Conservation (phyloP, 1,140 invertebrate species). For the Nymphalis io region DNA sequence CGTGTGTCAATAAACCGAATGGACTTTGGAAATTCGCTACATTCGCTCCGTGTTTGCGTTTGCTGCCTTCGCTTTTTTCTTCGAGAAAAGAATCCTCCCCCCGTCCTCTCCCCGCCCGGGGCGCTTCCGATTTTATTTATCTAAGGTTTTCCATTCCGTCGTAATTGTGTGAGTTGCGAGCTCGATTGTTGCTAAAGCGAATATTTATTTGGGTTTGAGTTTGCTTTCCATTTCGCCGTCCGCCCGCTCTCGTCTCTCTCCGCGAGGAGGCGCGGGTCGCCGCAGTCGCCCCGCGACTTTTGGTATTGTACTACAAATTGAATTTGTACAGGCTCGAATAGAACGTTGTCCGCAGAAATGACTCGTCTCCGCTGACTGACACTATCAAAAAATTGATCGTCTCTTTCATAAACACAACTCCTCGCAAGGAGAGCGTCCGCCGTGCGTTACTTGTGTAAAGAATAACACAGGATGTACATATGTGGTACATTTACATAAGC, state of each 20-base stretch:
- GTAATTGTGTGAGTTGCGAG: constrained; percentile 76
- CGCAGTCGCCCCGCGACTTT: constrained; percentile 33
- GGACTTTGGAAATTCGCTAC: constrained; percentile 76
- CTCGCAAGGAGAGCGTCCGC: not conserved
- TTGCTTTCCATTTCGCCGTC: constrained; percentile 62
- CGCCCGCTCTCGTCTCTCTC: constrained; percentile 10
- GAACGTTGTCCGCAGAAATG: constrained; percentile 70
- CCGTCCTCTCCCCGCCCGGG: constrained; percentile 37
- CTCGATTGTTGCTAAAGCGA: constrained; percentile 75
- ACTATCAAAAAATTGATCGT: constrained; percentile 77
- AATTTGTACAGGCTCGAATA: constrained; percentile 68
- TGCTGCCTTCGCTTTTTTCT: constrained; percentile 68
- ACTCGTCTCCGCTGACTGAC: constrained; percentile 66
- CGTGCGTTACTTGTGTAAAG: not conserved
- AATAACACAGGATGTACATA: not conserved
- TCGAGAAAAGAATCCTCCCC: constrained; percentile 45
- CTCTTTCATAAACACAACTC: constrained; percentile 9
- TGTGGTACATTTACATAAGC: not conserved
- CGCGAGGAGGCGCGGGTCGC: constrained; percentile 1
- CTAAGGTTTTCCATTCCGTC: constrained; percentile 75
- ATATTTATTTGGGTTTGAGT: constrained; percentile 77
- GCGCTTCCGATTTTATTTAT: constrained; percentile 76
- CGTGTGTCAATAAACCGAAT: constrained; percentile 74
- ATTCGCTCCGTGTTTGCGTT: constrained; percentile 72
- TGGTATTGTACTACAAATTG: constrained; percentile 69